A percentile compares a stretch with the other conserved stretches of the same genome.
Conservation (phyloP, 2,888 invertebrate species). For the Drosophila tripunctata region DNA sequence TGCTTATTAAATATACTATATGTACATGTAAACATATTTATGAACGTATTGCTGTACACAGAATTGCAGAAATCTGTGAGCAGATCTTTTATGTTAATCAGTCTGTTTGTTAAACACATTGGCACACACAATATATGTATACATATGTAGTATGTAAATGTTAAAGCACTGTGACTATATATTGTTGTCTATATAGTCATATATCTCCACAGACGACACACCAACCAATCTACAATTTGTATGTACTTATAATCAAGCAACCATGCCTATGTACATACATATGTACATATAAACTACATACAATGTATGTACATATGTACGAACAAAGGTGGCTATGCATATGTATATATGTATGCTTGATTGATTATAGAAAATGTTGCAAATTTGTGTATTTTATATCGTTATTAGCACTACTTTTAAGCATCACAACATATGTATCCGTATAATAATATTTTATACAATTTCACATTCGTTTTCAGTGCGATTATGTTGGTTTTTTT, state of each 20-base stretch:
- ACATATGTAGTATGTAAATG: no score
- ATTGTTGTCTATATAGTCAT: slow-evolving; percentile 9
- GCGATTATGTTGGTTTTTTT: background rate
- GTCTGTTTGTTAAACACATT: background rate
- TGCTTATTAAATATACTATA: background rate
- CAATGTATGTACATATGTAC: slow-evolving; percentile 10
- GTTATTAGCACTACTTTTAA: background rate
- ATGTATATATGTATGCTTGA: slow-evolving; percentile 13
- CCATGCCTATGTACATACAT: background rate
- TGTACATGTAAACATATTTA: background rate
- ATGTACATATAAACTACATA: slow-evolving; percentile 4
- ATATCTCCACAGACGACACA: background rate
- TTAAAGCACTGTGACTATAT: background rate
- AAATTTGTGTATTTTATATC: no score
- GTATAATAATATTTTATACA: background rate
- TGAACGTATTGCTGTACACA: background rate
- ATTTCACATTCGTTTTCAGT: slow-evolving; percentile 1
- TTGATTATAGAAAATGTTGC: slow-evolving; percentile 9
- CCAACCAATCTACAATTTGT: background rate
- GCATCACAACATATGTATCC: background rate
- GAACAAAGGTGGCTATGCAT: slow-evolving; percentile 9
- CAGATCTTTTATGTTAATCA: background rate
- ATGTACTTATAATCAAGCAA: slow-evolving; percentile 6
- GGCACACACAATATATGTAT: background rate
- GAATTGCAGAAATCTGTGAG: background rate